Evolutionary conservation across 2,113 vertebrate species (phyloP).

Genomic region (Chlamydotis undulata): DNA sequence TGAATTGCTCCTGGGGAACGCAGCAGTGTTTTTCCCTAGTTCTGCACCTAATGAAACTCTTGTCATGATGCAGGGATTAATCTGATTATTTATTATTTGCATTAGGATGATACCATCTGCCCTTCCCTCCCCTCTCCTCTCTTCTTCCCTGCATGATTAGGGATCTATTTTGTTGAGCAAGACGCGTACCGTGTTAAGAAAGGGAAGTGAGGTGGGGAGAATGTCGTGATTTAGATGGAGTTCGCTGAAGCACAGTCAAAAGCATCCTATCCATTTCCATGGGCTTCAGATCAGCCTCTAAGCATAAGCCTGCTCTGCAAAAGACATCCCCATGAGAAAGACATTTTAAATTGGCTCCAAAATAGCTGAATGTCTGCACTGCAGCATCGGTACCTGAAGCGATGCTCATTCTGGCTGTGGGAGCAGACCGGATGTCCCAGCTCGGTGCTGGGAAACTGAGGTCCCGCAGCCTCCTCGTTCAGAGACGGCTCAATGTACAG

Average conservation of each 20-base stretch:
- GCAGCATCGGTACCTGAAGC: not conserved
- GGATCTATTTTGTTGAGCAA: not conserved
- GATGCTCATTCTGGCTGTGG: not conserved
- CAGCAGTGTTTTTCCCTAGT: constrained; percentile 12
- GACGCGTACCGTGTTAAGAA: not conserved
- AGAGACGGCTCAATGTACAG: not conserved
- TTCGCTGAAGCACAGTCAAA: not conserved
- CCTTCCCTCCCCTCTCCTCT: not conserved
- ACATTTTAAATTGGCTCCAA: not conserved
- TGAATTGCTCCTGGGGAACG: not conserved
- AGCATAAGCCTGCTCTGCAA: not conserved
- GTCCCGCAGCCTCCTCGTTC: not conserved
- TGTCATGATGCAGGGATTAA: constrained; percentile 38
- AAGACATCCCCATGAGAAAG: not conserved
- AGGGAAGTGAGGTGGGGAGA: not conserved
- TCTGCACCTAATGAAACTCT: constrained; percentile 47
- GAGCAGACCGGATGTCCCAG: not conserved
- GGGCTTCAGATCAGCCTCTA: not conserved
- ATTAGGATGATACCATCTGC: constrained; percentile 51
- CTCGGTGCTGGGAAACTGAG: not conserved
- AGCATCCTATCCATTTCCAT: not conserved
- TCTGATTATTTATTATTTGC: constrained; percentile 62
- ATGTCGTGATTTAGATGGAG: not conserved
- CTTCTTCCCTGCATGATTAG: not conserved
- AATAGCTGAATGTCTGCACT: not conserved